phyloP scores from a whole-genome alignment of 53 echinoderm and acorn worm genomes.

The Glandiceps talaboti region DNA sequence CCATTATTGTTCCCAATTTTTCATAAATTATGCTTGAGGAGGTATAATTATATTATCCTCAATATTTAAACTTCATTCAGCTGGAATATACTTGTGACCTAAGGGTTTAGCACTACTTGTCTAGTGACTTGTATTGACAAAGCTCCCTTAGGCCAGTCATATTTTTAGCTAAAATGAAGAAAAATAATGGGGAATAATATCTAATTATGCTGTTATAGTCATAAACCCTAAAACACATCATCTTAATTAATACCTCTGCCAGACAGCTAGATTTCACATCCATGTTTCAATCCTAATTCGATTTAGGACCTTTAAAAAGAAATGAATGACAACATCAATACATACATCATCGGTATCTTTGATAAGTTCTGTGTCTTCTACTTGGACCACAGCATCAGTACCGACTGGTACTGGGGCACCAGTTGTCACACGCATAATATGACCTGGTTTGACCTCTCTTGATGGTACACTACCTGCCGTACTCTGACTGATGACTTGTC shows the following conservation, averaged over 20 bases:
- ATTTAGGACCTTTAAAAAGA: not conserved
- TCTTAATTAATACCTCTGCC: not conserved
- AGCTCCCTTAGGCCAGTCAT: too few species aligned
- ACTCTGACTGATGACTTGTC: conserved; percentile 57
- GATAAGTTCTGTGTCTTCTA: conserved; percentile 80
- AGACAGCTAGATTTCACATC: not conserved
- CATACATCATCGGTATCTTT: conserved; percentile 73
- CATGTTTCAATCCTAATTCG: not conserved
- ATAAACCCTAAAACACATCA: not conserved
- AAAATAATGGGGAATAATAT: too few species aligned
- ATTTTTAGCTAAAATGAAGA: too few species aligned
- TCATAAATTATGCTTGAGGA: too few species aligned
- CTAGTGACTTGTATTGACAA: too few species aligned
- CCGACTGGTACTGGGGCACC: conserved; percentile 79
- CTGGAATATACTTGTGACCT: too few species aligned
- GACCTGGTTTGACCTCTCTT: conserved; percentile 47
- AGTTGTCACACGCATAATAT: conserved; percentile 70
- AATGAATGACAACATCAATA: too few species aligned
- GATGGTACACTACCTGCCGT: conserved; percentile 43
- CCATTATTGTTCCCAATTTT: too few species aligned
- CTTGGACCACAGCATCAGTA: conserved; percentile 90
- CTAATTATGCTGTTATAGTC: not conserved
- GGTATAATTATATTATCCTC: too few species aligned
- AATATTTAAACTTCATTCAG: too few species aligned
- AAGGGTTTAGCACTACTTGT: too few species aligned